A percentile compares a stretch with the other conserved stretches of the same genome.
These are phyloP conservation scores for Centropyge bicolor DNA, from an alignment of 2,797 vertebrate genomes.

Conservation along the genomic window DNA sequence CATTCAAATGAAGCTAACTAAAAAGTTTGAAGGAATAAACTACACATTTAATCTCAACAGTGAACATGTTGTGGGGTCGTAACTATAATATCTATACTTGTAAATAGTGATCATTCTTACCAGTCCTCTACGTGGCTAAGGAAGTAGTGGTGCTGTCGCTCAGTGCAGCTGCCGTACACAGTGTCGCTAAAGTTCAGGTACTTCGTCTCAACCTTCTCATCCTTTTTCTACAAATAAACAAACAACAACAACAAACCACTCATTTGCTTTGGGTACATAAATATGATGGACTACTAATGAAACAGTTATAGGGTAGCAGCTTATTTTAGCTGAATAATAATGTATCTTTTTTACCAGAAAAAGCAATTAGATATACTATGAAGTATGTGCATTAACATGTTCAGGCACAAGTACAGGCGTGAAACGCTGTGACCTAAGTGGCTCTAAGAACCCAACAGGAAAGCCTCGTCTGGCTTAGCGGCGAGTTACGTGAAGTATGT, in stretches of 20 bases:
- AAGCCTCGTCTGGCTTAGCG: background rate
- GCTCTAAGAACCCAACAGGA: background rate
- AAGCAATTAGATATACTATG: background rate
- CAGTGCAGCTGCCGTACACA: constrained; percentile 90
- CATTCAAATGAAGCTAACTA: background rate
- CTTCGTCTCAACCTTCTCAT: constrained; percentile 91
- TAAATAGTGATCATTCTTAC: constrained; percentile 78
- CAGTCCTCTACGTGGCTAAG: constrained; percentile 94
- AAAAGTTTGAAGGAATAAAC: background rate
- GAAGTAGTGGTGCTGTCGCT: constrained; percentile 95
- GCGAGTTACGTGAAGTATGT: background rate
- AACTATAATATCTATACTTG: background rate
- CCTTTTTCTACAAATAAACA: constrained; percentile 88
- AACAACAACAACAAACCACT: background rate
- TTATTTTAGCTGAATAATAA: constrained; percentile 4
- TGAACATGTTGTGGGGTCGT: background rate
- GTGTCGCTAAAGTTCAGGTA: constrained; percentile 95
- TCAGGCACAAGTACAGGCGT: background rate
- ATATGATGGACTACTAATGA: background rate
- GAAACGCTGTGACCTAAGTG: background rate
- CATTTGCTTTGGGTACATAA: background rate
- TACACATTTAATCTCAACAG: background rate
- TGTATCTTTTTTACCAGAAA: background rate
- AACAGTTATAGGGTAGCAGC: background rate
- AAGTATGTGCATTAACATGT: background rate